A percentile compares a stretch with the other conserved stretches of the same genome.
These are phyloP conservation scores for Myanophis thanlyinensis DNA, from an alignment of 2,113 vertebrate species.

Conservation along the genomic window DNA sequence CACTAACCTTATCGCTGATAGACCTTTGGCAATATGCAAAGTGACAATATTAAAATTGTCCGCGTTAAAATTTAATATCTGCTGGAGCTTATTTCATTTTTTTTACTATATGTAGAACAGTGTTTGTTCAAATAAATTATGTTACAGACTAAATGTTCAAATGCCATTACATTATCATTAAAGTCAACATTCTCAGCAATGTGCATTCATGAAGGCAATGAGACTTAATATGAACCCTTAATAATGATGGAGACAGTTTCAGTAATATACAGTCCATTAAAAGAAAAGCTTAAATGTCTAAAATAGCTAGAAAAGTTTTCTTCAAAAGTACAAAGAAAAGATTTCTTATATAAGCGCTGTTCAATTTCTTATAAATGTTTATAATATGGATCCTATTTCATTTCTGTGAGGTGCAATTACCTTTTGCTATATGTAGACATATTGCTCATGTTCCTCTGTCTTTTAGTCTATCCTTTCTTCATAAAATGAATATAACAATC, in stretches of 20 bases:
- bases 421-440: background rate
- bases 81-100: slow-evolving; percentile 11
- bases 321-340: background rate
- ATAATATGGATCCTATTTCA: background rate
- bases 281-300: slow-evolving; percentile 17
- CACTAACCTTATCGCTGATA: background rate
- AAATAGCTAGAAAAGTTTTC: background rate
- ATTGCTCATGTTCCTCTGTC: background rate
- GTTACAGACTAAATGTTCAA: slow-evolving; percentile 9
- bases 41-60: background rate
- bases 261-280: background rate
- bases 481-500: background rate
- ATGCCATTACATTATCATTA: slow-evolving; percentile 29
- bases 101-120: slow-evolving; percentile 27
- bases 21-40: background rate
- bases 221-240: background rate
- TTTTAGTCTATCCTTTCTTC: background rate
- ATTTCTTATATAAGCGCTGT: background rate
- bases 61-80: slow-evolving; percentile 16
- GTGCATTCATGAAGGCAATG: background rate
- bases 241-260: slow-evolving; percentile 3
- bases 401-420: background rate
- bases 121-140: background rate
- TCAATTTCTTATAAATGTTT: background rate
- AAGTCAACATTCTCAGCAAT: slow-evolving; percentile 15